Conservation (phyloP, 2,113 vertebrate species). For the Syrmaticus mikado region DNA sequence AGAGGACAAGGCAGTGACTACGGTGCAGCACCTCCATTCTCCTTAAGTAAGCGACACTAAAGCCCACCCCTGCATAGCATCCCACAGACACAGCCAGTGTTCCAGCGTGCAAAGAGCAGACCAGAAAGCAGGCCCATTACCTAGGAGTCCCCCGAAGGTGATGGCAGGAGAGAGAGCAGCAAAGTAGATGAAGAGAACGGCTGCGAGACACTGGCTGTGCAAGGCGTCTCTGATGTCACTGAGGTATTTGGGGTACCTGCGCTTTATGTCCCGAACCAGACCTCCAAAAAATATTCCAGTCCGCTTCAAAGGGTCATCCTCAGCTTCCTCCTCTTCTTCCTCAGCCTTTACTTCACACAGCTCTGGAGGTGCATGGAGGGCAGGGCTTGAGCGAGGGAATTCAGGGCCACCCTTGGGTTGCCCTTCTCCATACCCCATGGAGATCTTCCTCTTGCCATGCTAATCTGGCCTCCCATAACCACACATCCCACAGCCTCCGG, state of each 20-base stretch:
- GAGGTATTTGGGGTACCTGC: slow-evolving; percentile 92
- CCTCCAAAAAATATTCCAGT: slow-evolving; percentile 94
- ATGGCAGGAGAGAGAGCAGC: slow-evolving; percentile 97
- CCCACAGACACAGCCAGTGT: slow-evolving; percentile 55
- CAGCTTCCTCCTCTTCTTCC: slow-evolving; percentile 84
- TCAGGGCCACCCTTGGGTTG: neutral
- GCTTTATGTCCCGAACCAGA: slow-evolving; percentile 92
- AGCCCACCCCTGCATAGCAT: slow-evolving; percentile 57
- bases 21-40: neutral
- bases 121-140: slow-evolving; percentile 81
- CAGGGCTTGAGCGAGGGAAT: neutral
- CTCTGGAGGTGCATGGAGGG: slow-evolving; percentile 45
- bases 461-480: accelerated
- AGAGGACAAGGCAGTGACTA: neutral
- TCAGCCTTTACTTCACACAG: slow-evolving; percentile 81
- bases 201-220: slow-evolving; percentile 93
- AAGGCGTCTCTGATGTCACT: slow-evolving; percentile 93
- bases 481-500: neutral
- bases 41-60: neutral
- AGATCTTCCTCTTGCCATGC: neutral
- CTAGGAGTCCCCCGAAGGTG: slow-evolving; percentile 97
- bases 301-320: slow-evolving; percentile 91
- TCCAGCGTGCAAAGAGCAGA: slow-evolving; percentile 54
- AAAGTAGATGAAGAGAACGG: slow-evolving; percentile 98
- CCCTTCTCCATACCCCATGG: neutral